Percentiles rank a stretch among this genome's conserved stretches.
phyloP scores from a whole-genome alignment of 2,888 invertebrate genomes.

The Endomychus coccineus region DNA sequence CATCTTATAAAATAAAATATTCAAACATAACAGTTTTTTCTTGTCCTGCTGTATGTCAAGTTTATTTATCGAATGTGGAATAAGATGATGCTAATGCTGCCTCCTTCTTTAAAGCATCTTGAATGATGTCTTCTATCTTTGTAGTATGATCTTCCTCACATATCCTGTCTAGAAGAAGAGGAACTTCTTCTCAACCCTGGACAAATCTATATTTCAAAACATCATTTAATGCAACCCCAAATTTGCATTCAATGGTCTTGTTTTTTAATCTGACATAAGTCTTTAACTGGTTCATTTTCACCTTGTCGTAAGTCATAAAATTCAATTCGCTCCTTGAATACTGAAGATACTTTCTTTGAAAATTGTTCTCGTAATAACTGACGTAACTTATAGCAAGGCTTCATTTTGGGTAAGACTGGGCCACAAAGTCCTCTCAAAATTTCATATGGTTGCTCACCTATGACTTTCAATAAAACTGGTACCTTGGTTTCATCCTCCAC shows the following conservation, averaged over 20 bases:
- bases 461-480: constrained; percentile 18
- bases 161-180: constrained; percentile 19
- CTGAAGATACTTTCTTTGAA: constrained; percentile 13
- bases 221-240: constrained; percentile 15
- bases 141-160: constrained; percentile 19
- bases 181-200: constrained; percentile 11
- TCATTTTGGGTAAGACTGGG: constrained; percentile 22
- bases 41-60: not conserved
- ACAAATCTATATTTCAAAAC: constrained; percentile 21
- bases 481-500: constrained; percentile 6
- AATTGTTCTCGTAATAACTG: constrained; percentile 18
- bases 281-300: constrained; percentile 16
- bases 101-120: constrained; percentile 14
- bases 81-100: constrained; percentile 6
- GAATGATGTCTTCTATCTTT: constrained; percentile 8
- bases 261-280: constrained; percentile 23
- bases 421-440: constrained; percentile 22
- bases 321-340: constrained; percentile 19
- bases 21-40: too few relatives aligned
- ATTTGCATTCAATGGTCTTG: constrained; percentile 24
- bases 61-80: constrained; percentile 1
- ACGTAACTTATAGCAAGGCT: constrained; percentile 19
- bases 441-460: constrained; percentile 22
- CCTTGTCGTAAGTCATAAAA: constrained; percentile 23
- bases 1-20: too few relatives aligned